Evolutionary conservation across 2,113 vertebrate genomes (phyloP).

Genomic region (Candoia aspera): DNA sequence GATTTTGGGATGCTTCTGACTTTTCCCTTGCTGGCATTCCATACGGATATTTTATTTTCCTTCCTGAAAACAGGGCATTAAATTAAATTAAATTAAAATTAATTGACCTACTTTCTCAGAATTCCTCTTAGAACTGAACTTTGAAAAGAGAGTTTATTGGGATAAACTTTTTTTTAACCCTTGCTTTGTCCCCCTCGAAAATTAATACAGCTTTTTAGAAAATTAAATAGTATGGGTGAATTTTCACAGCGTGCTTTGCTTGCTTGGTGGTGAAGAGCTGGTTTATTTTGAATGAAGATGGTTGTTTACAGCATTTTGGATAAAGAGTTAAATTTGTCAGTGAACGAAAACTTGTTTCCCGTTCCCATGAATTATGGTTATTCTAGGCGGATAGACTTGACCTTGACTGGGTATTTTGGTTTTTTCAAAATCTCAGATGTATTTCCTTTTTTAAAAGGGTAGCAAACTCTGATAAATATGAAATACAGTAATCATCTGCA

Average conservation of each 20-base stretch:
- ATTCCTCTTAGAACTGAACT: constrained; percentile 35
- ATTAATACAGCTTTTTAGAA: constrained; percentile 20
- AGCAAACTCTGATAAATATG: neutral
- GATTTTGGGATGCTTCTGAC: neutral
- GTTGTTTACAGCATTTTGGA: constrained; percentile 55
- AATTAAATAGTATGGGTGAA: neutral
- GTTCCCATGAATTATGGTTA: constrained; percentile 46
- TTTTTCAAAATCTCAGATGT: neutral
- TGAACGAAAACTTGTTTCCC: constrained; percentile 49
- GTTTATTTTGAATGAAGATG: constrained; percentile 52
- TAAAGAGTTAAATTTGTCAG: constrained; percentile 52
- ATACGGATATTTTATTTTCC: constrained; percentile 43
- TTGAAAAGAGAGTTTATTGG: constrained; percentile 10
- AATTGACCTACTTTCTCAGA: constrained; percentile 40
- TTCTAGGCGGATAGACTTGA: constrained; percentile 37
- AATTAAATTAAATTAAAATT: constrained; percentile 4
- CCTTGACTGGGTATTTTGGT: neutral
- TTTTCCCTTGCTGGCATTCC: constrained; percentile 37
- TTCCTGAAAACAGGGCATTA: constrained; percentile 29
- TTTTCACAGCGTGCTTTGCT: neutral
- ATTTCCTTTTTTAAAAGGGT: neutral
- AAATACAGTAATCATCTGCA: neutral
- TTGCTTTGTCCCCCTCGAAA: constrained; percentile 43
- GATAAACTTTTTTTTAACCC: constrained; percentile 43
- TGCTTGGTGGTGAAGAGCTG: constrained; percentile 15